A percentile compares a stretch with the other conserved stretches of the same genome.
These are phyloP conservation scores for Tonatia bakeri DNA, from an alignment of 2,113 vertebrate genomes.

Conservation along the genomic window DNA sequence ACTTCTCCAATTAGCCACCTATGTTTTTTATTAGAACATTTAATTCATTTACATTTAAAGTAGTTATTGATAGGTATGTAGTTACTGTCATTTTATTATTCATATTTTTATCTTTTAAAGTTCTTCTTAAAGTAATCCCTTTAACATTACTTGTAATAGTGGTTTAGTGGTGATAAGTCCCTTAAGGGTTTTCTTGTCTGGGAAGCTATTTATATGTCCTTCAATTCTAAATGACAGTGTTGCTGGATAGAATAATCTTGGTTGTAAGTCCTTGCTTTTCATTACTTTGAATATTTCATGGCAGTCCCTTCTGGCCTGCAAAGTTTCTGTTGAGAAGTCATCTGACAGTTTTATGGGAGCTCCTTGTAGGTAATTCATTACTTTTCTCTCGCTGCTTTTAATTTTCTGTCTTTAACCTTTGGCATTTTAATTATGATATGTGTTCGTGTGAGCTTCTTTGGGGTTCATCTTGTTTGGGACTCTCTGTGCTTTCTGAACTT, in stretches of 20 bases:
- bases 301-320: background rate
- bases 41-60: background rate
- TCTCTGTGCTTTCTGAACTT: background rate
- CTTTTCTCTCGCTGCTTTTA: too few species aligned
- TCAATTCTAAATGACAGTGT: background rate
- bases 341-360: too few species aligned
- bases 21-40: background rate
- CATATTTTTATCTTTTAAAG: background rate
- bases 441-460: background rate
- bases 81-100: background rate
- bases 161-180: background rate
- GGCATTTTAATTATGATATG: background rate
- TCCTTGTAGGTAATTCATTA: too few species aligned
- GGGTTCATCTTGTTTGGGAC: background rate
- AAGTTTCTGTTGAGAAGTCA: background rate
- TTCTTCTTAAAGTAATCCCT: background rate
- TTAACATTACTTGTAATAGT: background rate
- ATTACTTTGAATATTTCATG: background rate
- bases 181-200: background rate
- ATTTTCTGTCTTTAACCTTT: background rate
- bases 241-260: background rate
- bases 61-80: background rate
- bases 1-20: background rate
- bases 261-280: background rate
- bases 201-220: background rate